Base-by-base conservation (phyloP, 2,113 vertebrate species). In the Pterocles orientalis region DNA sequence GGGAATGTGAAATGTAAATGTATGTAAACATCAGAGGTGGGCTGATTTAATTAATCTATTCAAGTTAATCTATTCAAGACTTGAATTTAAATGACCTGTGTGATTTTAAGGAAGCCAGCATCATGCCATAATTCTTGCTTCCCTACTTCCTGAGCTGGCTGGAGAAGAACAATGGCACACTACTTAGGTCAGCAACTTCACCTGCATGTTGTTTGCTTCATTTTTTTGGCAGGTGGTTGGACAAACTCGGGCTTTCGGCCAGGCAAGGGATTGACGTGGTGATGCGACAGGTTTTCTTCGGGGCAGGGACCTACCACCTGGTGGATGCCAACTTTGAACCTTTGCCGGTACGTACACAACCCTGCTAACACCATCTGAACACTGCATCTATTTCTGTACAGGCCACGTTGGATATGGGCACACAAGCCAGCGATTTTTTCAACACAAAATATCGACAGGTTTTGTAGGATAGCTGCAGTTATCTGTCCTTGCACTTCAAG, bases 271-370 rank as follows among this genome's bases (percentile, higher is more conserved):
- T 99, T 94, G 98, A 99, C 1, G 98, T 99, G 33, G 98, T 99
- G 90, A 99, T 99, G 98, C 98, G 99, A 60, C 99, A 99, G 94
- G 99, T 99, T 57, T 95, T 99, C 31, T 97, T 99, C 0, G 99
- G 99, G 19, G 98, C 98, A 1, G 99, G 99, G 16, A 98, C 96
- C 54, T 99, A 99, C 82, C 99, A 99, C 82, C 96, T 99, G 90
- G 98, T 99, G 72, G 99, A 99, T 45, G 90, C 98, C 58, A 97
- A 98, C 95, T 98, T 99, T 12, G 97, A 99, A 72, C 99, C 99
- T 20, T 98, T 99, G 83, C 99, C 99, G 48, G 99, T 99, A 94
- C 28, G 98, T 98, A 26, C 45, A 8, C 19, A 57, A 43, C 17
- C 58, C 18, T 1, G 0, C 60, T 8, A 29, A 31, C 18, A 4